These are phyloP conservation scores for Tetramorium alpestre DNA, from an alignment of 1,140 invertebrate species.

Conservation along the genomic window DNA sequence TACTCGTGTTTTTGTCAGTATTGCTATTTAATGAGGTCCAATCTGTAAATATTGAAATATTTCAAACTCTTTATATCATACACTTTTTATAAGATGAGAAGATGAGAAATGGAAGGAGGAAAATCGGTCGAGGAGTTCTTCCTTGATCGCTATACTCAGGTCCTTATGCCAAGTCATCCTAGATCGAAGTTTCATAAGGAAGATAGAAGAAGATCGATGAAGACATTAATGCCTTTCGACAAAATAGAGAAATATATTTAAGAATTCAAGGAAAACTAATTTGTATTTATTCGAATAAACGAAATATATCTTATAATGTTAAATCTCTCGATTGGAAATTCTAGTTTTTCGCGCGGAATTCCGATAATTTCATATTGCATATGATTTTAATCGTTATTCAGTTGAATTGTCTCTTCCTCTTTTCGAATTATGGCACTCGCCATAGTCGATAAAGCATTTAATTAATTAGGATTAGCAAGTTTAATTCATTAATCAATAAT, in stretches of 20 bases:
- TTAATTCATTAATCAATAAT: slow-evolving; percentile 3
- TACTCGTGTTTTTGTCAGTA: not conserved
- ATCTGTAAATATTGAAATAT: not conserved
- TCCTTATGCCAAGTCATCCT: too few species aligned
- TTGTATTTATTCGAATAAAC: not conserved
- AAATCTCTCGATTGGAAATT: not conserved
- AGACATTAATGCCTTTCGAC: not conserved
- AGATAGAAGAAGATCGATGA: not conserved
- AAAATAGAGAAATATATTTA: not conserved
- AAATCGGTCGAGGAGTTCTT: too few species aligned
- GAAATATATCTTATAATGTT: not conserved
- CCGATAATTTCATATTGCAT: not conserved
- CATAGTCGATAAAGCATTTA: not conserved
- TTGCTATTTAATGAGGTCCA: not conserved
- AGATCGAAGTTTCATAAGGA: too few species aligned
- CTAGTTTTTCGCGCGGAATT: not conserved
- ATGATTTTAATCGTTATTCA: slow-evolving; percentile 12
- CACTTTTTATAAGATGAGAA: not conserved
- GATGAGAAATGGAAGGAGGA: not conserved
- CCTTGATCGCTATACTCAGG: too few species aligned
- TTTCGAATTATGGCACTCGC: not conserved
- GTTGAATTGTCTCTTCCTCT: not conserved
- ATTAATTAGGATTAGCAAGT: slow-evolving; percentile 10
- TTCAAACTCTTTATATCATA: not conserved
- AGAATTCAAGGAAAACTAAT: not conserved